Conservation (phyloP, 2,888 invertebrate species). For the Drosophila anomalata region DNA sequence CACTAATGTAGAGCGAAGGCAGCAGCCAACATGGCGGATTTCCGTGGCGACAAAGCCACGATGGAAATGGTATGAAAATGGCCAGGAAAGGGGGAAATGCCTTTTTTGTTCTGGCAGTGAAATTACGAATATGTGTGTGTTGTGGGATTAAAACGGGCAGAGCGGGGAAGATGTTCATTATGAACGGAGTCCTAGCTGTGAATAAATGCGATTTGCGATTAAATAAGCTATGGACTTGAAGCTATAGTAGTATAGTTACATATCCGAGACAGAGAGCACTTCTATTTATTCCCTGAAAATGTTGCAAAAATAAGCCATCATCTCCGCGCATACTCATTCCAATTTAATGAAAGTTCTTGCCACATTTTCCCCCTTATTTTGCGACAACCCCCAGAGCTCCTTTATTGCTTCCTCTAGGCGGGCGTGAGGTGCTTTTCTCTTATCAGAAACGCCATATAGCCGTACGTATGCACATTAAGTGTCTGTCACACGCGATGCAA, state of each 20-base stretch:
- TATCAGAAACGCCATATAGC: conserved; percentile 35
- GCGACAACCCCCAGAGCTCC: conserved; percentile 22
- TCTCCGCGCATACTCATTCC: conserved; percentile 31
- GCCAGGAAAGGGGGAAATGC: conserved; percentile 24
- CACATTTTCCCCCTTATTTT: neutral
- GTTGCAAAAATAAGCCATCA: conserved; percentile 19
- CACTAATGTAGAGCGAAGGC: conserved; percentile 59
- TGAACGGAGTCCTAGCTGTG: conserved; percentile 29
- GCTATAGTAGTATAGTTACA: too few species aligned
- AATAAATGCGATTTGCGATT: conserved; percentile 40
- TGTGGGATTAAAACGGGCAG: conserved; percentile 27
- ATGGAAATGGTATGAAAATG: conserved; percentile 34
- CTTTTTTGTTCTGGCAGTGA: conserved; percentile 36
- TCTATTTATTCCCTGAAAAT: conserved; percentile 17
- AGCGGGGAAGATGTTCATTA: conserved; percentile 42
- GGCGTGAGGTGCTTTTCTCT: conserved; percentile 1
- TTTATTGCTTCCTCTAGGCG: conserved; percentile 27
- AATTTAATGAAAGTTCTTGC: conserved; percentile 35
- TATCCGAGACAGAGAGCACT: neutral
- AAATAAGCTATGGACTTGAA: neutral
- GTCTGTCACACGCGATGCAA: conserved; percentile 38
- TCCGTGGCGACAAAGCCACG: conserved; percentile 72
- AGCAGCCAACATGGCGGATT: conserved; percentile 77
- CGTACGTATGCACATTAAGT: conserved; percentile 44
- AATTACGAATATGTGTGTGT: conserved; percentile 25